phyloP scores from a whole-genome alignment of 2,113 vertebrate species.

The Tenebrosternarchus preto region DNA sequence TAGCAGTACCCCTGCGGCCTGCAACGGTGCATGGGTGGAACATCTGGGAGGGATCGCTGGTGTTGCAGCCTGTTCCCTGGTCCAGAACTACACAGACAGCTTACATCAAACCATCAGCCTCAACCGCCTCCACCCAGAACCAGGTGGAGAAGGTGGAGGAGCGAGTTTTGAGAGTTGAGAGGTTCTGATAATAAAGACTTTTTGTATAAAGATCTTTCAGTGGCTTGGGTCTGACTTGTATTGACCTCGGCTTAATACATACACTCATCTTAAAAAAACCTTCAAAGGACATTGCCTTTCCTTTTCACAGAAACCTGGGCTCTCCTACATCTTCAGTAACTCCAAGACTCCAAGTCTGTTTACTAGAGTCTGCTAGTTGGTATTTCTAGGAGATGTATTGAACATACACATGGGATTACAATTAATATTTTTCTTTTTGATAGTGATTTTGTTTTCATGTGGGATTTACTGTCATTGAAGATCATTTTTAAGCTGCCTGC shows the following conservation, averaged over 20 bases:
- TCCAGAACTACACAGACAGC: constrained; percentile 33
- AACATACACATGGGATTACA: constrained; percentile 39
- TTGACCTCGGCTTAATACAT: neutral
- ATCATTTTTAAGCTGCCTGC: constrained; percentile 38
- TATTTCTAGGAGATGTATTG: neutral
- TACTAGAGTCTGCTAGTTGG: constrained; percentile 2
- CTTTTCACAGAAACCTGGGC: neutral
- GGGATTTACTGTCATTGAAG: constrained; percentile 42
- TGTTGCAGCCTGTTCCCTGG: constrained; percentile 14
- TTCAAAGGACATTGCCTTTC: neutral
- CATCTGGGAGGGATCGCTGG: neutral
- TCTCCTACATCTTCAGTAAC: neutral
- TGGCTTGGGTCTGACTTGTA: no score
- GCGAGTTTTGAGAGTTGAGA: neutral
- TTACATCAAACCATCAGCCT: neutral
- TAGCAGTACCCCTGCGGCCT: constrained; percentile 18
- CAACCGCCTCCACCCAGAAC: neutral
- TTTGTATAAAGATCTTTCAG: neutral
- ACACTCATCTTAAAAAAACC: neutral
- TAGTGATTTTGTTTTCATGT: constrained; percentile 21
- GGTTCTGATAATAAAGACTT: neutral
- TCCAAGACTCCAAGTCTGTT: neutral
- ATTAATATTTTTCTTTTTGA: constrained; percentile 32
- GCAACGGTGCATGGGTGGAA: neutral
- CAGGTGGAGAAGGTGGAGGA: neutral